Evolutionary conservation across 2,113 vertebrate species (phyloP).

Genomic region (Hypocryptadius cinnamomeus): DNA sequence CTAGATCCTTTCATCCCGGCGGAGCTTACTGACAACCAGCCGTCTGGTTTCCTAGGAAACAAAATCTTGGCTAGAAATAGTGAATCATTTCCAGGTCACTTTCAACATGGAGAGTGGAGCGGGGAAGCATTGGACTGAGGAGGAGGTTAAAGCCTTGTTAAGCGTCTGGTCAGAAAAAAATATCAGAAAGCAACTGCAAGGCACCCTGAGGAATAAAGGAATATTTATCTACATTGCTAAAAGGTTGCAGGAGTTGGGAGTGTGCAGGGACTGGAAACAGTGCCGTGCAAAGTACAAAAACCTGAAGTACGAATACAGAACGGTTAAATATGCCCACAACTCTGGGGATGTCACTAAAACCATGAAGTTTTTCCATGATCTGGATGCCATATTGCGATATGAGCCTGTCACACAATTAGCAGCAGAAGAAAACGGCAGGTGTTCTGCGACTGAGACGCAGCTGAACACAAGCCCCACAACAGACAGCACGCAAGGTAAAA

Average conservation of each 20-base stretch:
- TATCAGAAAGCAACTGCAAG: slow-evolving; percentile 71
- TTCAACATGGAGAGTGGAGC: slow-evolving; percentile 86
- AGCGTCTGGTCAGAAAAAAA: slow-evolving; percentile 86
- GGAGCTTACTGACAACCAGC: slow-evolving; percentile 84
- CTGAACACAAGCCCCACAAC: slow-evolving; percentile 43
- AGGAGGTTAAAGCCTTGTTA: slow-evolving; percentile 84
- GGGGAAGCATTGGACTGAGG: slow-evolving; percentile 76
- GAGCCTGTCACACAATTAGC: slow-evolving; percentile 50
- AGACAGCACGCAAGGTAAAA: slow-evolving; percentile 63
- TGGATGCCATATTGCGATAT: slow-evolving; percentile 70
- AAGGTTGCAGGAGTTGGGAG: slow-evolving; percentile 82
- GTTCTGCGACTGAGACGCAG: slow-evolving; percentile 40
- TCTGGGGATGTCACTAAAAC: slow-evolving; percentile 67
- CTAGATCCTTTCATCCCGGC: slow-evolving; percentile 78
- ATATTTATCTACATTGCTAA: slow-evolving; percentile 87
- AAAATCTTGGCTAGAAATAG: slow-evolving; percentile 82
- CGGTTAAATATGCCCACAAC: slow-evolving; percentile 69
- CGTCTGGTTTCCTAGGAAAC: slow-evolving; percentile 95
- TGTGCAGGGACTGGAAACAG: slow-evolving; percentile 85
- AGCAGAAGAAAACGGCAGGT: slow-evolving; percentile 66
- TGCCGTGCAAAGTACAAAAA: slow-evolving; percentile 85
- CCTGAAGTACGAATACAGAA: slow-evolving; percentile 83
- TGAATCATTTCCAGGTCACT: slow-evolving; percentile 91
- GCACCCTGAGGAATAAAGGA: slow-evolving; percentile 81
- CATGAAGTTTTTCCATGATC: slow-evolving; percentile 75